phyloP scores from a whole-genome alignment of 2,888 invertebrate genomes.

The Hyposoter didymator region DNA sequence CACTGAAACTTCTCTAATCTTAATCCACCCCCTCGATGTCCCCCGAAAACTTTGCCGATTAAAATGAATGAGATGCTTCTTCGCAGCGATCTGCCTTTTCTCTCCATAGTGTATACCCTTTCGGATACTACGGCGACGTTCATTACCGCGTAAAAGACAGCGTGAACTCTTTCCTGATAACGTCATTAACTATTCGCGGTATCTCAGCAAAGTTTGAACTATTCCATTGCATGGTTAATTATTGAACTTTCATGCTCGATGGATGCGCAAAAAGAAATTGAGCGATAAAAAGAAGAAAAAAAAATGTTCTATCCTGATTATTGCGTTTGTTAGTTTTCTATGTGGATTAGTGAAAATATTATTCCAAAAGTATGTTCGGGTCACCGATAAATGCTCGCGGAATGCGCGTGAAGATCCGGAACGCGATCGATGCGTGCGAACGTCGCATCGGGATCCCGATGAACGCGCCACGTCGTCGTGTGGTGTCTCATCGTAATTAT shows the following conservation, averaged over 20 bases:
- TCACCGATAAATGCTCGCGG: background rate
- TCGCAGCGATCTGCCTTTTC: background rate
- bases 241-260: background rate
- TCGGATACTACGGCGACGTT: background rate
- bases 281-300: background rate
- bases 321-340: background rate
- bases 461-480: constrained; percentile 12
- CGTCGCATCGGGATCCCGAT: constrained; percentile 46
- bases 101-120: constrained; percentile 26
- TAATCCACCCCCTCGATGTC: background rate
- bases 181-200: background rate
- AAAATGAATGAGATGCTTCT: constrained; percentile 43
- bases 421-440: constrained; percentile 43
- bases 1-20: constrained; percentile 4
- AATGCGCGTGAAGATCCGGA: constrained; percentile 33
- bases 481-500: constrained; percentile 64
- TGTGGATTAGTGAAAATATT: background rate
- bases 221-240: background rate
- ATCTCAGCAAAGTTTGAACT: background rate
- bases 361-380: background rate
- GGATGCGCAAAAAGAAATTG: background rate
- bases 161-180: background rate
- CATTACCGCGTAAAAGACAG: background rate
- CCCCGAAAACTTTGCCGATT: constrained; percentile 53
- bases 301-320: background rate